Evolutionary conservation across 2,797 vertebrate species (phyloP).

Genomic region (Rhynchonycteris naso): DNA sequence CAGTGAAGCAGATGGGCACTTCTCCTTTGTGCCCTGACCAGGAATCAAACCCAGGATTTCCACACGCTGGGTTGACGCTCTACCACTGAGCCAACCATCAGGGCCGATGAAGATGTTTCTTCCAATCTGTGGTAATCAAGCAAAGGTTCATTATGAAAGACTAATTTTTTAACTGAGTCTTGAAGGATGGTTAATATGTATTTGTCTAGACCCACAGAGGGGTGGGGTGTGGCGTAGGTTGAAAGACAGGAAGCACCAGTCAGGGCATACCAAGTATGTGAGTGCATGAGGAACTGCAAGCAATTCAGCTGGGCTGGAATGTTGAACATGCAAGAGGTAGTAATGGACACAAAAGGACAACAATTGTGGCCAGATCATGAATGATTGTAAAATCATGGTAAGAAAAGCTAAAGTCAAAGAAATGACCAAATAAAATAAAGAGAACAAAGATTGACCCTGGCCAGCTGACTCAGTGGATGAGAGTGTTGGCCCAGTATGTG

Average conservation of each 20-base stretch:
- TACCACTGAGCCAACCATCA: too few relatives aligned
- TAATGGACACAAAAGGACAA: background rate
- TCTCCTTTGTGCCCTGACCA: too few relatives aligned
- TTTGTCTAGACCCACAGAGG: background rate
- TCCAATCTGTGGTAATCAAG: background rate
- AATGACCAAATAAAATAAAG: background rate
- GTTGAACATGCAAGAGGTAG: background rate
- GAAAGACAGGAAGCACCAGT: background rate
- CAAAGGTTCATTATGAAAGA: background rate
- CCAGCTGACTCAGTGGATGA: too few relatives aligned
- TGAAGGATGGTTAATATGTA: background rate
- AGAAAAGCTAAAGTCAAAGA: background rate
- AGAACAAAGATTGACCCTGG: too few relatives aligned
- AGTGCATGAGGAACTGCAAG: background rate
- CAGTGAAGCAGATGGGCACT: too few relatives aligned
- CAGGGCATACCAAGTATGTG: background rate
- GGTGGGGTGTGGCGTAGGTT: background rate
- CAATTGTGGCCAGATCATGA: background rate
- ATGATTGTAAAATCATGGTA: background rate
- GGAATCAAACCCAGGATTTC: too few relatives aligned
- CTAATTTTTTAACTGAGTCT: background rate
- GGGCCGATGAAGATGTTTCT: background rate
- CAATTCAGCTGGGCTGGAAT: background rate
- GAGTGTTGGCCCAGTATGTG: too few relatives aligned
- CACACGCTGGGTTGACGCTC: too few relatives aligned